Evolutionary conservation across 92 coral and sea anemone species (phyloP).

Genomic region (Phenganax stokvisi): DNA sequence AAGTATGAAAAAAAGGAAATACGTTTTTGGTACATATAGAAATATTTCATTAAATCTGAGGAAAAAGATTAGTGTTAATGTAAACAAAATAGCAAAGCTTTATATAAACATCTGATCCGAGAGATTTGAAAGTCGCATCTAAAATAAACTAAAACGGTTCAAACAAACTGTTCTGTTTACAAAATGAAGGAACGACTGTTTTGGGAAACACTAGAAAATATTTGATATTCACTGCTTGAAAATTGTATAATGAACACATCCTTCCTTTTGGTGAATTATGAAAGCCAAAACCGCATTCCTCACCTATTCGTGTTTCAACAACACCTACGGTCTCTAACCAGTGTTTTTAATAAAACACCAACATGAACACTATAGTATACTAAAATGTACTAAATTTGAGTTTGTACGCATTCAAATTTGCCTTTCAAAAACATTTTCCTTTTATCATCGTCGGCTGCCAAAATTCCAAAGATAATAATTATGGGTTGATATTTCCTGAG

Average conservation of each 20-base stretch:
- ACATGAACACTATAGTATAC: slow-evolving; percentile 4
- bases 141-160: slow-evolving; percentile 1
- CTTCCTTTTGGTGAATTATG: neutral
- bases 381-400: neutral
- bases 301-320: neutral
- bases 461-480: too few relatives aligned
- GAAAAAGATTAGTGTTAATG: neutral
- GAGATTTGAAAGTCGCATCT: neutral
- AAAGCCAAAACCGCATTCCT: slow-evolving; percentile 3
- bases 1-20: too few relatives aligned
- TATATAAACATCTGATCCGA: slow-evolving; percentile 10
- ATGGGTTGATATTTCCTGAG: too few relatives aligned
- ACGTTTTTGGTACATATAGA: too few relatives aligned
- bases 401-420: too few relatives aligned
- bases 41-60: too few relatives aligned
- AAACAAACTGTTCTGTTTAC: neutral
- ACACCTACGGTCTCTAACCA: neutral
- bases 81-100: neutral
- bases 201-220: neutral
- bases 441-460: too few relatives aligned
- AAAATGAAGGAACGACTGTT: neutral
- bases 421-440: neutral
- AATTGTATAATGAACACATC: neutral
- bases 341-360: neutral
- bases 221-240: neutral